Conservation (phyloP, 2,113 vertebrate species). For the Cyrtonyx montezumae region DNA sequence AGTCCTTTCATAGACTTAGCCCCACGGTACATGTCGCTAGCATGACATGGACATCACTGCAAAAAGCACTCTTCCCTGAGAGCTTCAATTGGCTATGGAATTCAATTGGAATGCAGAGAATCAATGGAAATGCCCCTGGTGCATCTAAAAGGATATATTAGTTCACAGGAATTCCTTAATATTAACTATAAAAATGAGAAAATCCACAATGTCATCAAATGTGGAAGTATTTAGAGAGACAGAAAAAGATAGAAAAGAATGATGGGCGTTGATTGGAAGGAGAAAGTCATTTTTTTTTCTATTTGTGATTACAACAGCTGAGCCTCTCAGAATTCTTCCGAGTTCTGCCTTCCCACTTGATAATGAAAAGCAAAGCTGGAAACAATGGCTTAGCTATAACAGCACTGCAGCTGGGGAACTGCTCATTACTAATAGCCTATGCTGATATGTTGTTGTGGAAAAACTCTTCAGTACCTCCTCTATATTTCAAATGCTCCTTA, state of each 20-base stretch:
- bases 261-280: not conserved
- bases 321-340: not conserved
- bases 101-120: not conserved
- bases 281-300: not conserved
- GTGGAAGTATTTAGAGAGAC: not conserved
- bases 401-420: not conserved
- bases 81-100: not conserved
- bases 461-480: not conserved
- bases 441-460: not conserved
- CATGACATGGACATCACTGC: not conserved
- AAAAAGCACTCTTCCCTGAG: not conserved
- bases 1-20: not conserved
- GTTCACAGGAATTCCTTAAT: not conserved
- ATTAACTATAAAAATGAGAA: not conserved
- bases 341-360: not conserved
- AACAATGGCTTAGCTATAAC: not conserved
- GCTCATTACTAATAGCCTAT: not conserved
- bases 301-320: not conserved
- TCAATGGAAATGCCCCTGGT: not conserved
- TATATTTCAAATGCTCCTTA: not conserved
- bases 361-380: not conserved
- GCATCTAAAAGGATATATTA: not conserved
- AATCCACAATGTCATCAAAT: not conserved
- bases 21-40: not conserved
- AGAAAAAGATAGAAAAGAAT: not conserved